Evolutionary conservation across 2,113 vertebrate species (phyloP).

Genomic region (Spea multiplicata): DNA sequence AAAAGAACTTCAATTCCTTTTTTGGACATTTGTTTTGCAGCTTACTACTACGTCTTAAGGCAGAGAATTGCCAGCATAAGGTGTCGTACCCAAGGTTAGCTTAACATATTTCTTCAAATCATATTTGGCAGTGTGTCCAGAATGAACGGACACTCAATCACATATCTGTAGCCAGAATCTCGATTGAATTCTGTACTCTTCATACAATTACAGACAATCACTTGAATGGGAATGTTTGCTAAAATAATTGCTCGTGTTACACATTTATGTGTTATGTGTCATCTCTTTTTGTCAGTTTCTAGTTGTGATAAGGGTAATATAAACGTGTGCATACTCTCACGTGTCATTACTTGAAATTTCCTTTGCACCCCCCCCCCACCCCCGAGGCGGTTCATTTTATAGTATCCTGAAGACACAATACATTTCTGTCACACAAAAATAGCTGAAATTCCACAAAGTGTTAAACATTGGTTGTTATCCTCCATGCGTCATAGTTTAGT

Average conservation of each 20-base stretch:
- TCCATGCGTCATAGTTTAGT: background rate
- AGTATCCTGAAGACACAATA: conserved; percentile 7
- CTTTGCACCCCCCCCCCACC: no score
- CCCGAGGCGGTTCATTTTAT: conserved; percentile 12
- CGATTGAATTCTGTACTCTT: background rate
- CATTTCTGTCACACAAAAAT: conserved; percentile 18
- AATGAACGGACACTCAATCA: conserved; percentile 62
- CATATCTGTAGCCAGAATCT: conserved; percentile 41
- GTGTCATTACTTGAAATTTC: conserved; percentile 35
- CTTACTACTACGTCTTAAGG: conserved; percentile 96
- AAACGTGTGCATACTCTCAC: conserved; percentile 34
- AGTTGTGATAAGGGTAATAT: background rate
- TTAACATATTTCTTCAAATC: conserved; percentile 84
- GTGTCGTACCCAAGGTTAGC: conserved; percentile 98
- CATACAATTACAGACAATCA: conserved; percentile 2
- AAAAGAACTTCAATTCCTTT: conserved; percentile 78
- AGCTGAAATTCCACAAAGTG: conserved; percentile 30
- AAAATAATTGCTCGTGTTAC: background rate
- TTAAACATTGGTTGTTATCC: background rate
- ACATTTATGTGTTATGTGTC: background rate
- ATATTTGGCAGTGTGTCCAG: conserved; percentile 69
- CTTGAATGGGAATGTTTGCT: background rate
- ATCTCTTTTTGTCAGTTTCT: no score
- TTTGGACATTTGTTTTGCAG: conserved; percentile 99
- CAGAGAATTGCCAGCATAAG: conserved; percentile 96